Conservation (phyloP, 2,113 vertebrate species). For the Peromyscus maniculatus region DNA sequence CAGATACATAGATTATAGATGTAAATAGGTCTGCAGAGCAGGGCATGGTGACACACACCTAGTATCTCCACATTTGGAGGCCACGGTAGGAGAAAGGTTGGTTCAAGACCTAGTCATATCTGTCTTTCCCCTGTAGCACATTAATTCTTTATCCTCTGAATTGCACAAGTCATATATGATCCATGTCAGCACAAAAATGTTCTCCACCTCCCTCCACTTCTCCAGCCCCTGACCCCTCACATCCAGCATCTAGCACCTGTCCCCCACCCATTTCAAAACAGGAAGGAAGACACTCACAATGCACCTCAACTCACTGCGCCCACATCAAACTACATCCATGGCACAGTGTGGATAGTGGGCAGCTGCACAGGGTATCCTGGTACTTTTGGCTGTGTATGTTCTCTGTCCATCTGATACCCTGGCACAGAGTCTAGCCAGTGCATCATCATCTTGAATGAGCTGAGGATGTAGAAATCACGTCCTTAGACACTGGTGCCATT, state of each 20-base stretch:
- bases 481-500: fast-evolving
- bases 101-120: background rate
- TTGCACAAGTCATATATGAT: background rate
- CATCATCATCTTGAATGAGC: background rate
- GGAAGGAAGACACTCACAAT: fast-evolving
- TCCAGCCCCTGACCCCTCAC: background rate
- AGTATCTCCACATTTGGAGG: background rate
- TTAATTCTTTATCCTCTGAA: background rate
- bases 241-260: background rate
- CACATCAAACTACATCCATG: background rate
- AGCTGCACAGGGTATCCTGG: too few species aligned
- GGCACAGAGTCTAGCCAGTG: background rate
- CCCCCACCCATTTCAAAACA: fast-evolving
- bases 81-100: background rate
- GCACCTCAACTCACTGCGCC: background rate
- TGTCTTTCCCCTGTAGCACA: background rate
- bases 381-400: background rate
- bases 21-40: background rate
- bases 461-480: background rate
- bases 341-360: background rate
- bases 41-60: background rate
- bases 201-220: fast-evolving
- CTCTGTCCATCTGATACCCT: background rate
- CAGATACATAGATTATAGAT: background rate
- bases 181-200: fast-evolving